Base-by-base conservation (phyloP, 2,113 vertebrate species). In the Thamnophis sirtalis region DNA sequence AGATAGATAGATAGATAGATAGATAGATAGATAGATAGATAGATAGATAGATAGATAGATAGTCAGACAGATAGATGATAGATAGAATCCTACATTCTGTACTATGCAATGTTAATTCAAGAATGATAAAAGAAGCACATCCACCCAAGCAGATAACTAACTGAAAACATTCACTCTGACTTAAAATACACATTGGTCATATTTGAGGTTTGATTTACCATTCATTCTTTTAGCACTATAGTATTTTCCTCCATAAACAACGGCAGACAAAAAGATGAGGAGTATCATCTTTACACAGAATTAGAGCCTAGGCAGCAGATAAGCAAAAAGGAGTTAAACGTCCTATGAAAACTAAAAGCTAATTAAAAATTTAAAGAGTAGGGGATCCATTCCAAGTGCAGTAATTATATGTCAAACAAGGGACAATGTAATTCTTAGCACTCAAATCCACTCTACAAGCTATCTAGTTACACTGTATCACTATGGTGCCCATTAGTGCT, bases 401-500 rank as follows among this genome's bases (percentile, higher is more conserved):
- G 97, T 97, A 98, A 97, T 98, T 98, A 98, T 97, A 97, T 97
- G 97, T 97, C 96, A 93, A 95, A 93, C 94, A 94, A 96, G 73
- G 93, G 95, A 93, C 96, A 95, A 89, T 96, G 95, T 96, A 97
- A 97, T 96, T 97, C 97, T 98, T 97, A 98, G 98, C 97, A 96
- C 98, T 98, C 97, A 98, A 97, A 98, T 94, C 95, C 94, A 95
- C 92, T 97, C 92, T 80, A 91, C 93, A 93, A 89, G 96, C 96
- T 98, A 98, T 98, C 97, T 95, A 95, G 97, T 98, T 98, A 98
- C 93, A 95, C 96, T 97, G 97, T 97, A 98, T 98, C 97, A 97
- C 98, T 97, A 94, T 91, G 91, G 97, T 97, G 97, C 97, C 98
- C 98, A 98, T 98, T 98, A 98, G 97, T 91, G 95, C 89, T 97